A percentile compares a stretch with the other conserved stretches of the same genome.
Evolutionary conservation across 2,113 vertebrate genomes (phyloP).

Genomic region (Peromyscus leucopus): DNA sequence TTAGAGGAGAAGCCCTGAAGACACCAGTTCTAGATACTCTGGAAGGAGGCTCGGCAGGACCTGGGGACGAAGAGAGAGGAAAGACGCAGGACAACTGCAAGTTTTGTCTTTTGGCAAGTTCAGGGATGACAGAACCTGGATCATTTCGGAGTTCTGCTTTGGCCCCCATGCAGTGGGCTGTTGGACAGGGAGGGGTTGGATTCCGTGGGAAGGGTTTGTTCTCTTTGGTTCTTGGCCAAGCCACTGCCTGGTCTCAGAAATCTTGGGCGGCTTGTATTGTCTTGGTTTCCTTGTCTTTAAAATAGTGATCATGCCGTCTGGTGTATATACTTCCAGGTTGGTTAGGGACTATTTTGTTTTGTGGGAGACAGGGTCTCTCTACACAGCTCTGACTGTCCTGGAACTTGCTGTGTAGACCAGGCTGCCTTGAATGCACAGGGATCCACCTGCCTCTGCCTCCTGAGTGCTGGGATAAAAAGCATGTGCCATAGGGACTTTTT

Average conservation of each 20-base stretch:
- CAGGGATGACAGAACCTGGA: no score
- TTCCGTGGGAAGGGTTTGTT: neutral
- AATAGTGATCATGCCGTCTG: slow-evolving; percentile 44
- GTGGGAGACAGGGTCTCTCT: neutral
- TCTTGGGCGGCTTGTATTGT: neutral
- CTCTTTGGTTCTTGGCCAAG: slow-evolving; percentile 10
- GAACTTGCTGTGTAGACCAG: neutral
- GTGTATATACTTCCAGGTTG: neutral
- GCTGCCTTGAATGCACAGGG: neutral
- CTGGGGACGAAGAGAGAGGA: neutral
- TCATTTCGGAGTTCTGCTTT: neutral
- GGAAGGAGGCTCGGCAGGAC: neutral
- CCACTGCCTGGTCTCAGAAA: neutral
- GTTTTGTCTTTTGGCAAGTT: neutral
- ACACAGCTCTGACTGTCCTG: neutral
- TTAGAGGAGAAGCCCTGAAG: neutral
- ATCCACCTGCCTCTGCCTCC: neutral
- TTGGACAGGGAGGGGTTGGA: neutral
- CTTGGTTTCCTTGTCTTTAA: slow-evolving; percentile 66
- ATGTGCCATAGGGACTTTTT: neutral
- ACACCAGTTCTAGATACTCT: neutral
- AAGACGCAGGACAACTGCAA: neutral
- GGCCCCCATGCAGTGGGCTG: neutral
- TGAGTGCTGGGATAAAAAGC: neutral
- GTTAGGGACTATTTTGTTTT: neutral